phyloP scores from a whole-genome alignment of 2,797 vertebrate species.

The Kryptopterus vitreolus region DNA sequence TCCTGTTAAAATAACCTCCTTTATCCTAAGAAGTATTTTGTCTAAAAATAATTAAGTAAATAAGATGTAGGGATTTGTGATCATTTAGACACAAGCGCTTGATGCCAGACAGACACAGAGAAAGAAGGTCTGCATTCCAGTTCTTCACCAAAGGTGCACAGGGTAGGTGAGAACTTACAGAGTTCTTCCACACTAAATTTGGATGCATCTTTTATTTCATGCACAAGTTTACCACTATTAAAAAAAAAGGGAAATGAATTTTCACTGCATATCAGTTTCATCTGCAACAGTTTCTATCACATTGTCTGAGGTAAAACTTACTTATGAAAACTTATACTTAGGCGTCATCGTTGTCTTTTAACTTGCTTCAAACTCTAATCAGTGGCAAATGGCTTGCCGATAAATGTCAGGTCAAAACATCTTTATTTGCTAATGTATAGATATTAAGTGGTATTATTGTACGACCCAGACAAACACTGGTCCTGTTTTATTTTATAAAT shows the following conservation, averaged over 20 bases:
- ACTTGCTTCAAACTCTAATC: too few species aligned
- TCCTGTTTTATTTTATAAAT: too few species aligned
- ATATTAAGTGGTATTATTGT: too few species aligned
- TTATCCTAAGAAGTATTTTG: not conserved
- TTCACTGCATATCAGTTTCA: not conserved
- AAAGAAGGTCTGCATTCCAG: not conserved
- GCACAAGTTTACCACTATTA: not conserved
- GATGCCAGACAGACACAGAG: not conserved
- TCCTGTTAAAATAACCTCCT: not conserved
- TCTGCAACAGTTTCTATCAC: not conserved
- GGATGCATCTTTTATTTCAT: not conserved
- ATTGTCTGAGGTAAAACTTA: not conserved
- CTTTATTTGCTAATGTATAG: too few species aligned
- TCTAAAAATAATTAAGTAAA: not conserved
- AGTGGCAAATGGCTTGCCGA: too few species aligned
- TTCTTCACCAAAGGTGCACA: not conserved
- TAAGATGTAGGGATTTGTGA: not conserved
- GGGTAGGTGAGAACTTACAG: not conserved
- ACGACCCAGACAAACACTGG: too few species aligned
- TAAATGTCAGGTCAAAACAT: too few species aligned
- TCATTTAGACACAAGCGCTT: not conserved
- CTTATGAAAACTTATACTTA: not conserved
- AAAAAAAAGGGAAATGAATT: not conserved
- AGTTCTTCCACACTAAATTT: not conserved
- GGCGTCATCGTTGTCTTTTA: not conserved